A percentile compares a stretch with the other conserved stretches of the same genome.
Conservation (phyloP, 2,113 vertebrate species). For the Archilochus colubris region DNA sequence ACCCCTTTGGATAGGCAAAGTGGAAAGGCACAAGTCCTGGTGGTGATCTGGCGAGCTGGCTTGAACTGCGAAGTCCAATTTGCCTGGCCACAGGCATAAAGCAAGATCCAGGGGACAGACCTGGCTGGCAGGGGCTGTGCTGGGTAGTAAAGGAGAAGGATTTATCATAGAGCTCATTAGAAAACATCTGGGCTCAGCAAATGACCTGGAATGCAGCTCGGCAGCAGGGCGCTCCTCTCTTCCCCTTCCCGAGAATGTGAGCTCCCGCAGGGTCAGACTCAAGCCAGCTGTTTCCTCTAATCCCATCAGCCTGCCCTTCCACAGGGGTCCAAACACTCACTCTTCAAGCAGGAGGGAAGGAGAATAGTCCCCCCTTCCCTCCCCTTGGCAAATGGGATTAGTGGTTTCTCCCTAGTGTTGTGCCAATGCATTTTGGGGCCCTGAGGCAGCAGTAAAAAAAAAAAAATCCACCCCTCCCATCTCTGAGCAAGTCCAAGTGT, state of each 20-base stretch:
- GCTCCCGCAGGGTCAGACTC: conserved; percentile 67
- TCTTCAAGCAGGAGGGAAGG: background rate
- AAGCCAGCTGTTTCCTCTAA: conserved; percentile 76
- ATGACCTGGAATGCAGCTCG: conserved; percentile 71
- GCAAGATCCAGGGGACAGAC: background rate
- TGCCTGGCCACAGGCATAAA: background rate
- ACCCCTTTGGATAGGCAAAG: background rate
- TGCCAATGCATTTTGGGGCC: conserved; percentile 25
- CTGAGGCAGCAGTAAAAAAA: conserved; percentile 20
- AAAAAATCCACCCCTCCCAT: background rate
- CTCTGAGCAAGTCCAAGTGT: conserved; percentile 32
- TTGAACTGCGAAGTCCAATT: background rate
- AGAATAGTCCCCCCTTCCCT: background rate
- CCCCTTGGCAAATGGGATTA: background rate
- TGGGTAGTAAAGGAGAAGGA: conserved; percentile 20
- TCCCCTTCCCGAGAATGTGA: conserved; percentile 37
- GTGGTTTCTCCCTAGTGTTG: conserved; percentile 23
- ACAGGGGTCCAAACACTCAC: conserved; percentile 50
- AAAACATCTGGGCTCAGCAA: conserved; percentile 78
- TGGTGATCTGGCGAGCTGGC: background rate
- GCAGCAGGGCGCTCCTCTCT: conserved; percentile 68
- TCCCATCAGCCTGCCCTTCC: conserved; percentile 62
- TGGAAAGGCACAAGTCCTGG: rapidly evolving
- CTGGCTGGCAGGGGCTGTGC: conserved; percentile 39
- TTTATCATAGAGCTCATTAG: conserved; percentile 56